phyloP scores from a whole-genome alignment of 2,888 invertebrate species.

The Archaeoteleia sp. region DNA sequence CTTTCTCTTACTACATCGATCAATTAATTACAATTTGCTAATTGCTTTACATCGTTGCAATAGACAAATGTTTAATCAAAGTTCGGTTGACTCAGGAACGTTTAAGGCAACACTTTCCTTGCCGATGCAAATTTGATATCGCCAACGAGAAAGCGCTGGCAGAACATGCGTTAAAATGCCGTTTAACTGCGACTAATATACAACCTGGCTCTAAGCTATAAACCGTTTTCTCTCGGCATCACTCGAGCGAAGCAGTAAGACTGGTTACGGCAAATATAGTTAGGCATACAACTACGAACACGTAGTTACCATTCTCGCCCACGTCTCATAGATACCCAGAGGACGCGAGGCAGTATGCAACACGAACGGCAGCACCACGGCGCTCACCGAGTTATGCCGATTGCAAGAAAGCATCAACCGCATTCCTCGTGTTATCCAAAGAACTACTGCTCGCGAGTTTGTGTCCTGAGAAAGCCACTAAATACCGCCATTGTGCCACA shows the following conservation, averaged over 20 bases:
- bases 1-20: no score
- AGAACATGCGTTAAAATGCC: conserved; percentile 1
- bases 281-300: background rate
- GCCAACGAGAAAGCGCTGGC: no score
- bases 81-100: no score
- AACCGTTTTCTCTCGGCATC: conserved; percentile 4
- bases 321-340: conserved; percentile 19
- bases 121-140: no score
- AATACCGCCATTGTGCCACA: conserved; percentile 41
- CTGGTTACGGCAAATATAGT: conserved; percentile 41
- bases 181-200: conserved; percentile 18
- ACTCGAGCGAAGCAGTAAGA: conserved; percentile 12
- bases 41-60: no score
- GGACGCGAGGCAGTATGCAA: no score
- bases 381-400: conserved; percentile 23
- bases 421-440: conserved; percentile 29
- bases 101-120: no score
- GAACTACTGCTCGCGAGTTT: conserved; percentile 17
- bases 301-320: conserved; percentile 30
- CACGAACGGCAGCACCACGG: no score
- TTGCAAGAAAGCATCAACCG: conserved; percentile 23
- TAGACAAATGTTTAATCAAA: no score
- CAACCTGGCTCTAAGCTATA: conserved; percentile 5
- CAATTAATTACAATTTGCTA: no score
- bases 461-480: conserved; percentile 39